Conservation (phyloP, 2,797 vertebrate species). For the Chelon auratus region DNA sequence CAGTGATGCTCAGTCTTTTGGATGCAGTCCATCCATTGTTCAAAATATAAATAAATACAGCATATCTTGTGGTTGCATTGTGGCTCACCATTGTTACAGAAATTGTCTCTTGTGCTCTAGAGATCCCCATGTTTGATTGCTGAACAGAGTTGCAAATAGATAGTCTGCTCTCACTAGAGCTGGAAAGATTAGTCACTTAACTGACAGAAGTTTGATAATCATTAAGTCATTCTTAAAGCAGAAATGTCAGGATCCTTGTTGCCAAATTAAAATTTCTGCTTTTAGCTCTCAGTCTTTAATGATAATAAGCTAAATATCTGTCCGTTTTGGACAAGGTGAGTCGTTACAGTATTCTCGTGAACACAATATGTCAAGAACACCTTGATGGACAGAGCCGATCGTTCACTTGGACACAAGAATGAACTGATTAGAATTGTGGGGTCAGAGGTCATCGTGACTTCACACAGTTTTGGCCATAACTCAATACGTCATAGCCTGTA, state of each 20-base stretch:
- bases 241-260: neutral
- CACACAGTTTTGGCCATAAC: too few relatives aligned
- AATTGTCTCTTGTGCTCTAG: slow-evolving; percentile 15
- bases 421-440: too few relatives aligned
- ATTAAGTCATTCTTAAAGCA: neutral
- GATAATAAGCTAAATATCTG: too few relatives aligned
- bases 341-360: too few relatives aligned
- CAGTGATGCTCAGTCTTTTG: slow-evolving; percentile 15
- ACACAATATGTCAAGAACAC: too few relatives aligned
- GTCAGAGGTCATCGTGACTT: too few relatives aligned
- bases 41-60: slow-evolving; percentile 11
- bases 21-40: slow-evolving; percentile 26
- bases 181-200: neutral
- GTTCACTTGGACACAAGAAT: too few relatives aligned
- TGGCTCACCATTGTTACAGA: slow-evolving; percentile 11
- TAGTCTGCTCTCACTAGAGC: neutral
- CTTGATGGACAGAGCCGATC: too few relatives aligned
- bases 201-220: neutral
- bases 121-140: slow-evolving; percentile 35
- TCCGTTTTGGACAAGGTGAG: too few relatives aligned
- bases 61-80: slow-evolving; percentile 16
- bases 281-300: too few relatives aligned
- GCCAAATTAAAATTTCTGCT: neutral
- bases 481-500: too few relatives aligned
- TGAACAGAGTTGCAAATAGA: neutral